Evolutionary conservation across 2,797 vertebrate species (phyloP).

Genomic region (Peromyscus melanophrys): DNA sequence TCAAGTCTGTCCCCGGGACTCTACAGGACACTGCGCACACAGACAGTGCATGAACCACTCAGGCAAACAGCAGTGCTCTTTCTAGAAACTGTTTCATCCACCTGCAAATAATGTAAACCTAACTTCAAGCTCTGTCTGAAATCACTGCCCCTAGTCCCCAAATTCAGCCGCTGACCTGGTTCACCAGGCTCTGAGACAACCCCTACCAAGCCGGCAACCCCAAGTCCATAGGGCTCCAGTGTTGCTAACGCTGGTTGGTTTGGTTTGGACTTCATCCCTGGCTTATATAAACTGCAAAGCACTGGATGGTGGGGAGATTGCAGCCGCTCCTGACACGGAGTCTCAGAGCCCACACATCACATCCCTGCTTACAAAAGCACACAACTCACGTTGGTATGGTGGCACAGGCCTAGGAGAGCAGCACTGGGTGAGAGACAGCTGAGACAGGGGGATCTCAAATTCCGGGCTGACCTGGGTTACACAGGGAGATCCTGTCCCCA

Average conservation of each 20-base stretch:
- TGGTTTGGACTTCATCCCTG: neutral
- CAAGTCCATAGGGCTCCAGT: neutral
- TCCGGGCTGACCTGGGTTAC: neutral
- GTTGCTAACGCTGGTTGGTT: neutral
- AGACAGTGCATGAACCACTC: neutral
- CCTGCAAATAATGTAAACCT: neutral
- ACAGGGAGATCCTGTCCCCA: neutral
- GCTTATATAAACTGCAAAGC: neutral
- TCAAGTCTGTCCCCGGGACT: neutral
- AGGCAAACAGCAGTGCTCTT: neutral
- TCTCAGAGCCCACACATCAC: neutral
- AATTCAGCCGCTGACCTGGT: neutral
- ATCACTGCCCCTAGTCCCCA: neutral
- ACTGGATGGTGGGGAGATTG: neutral
- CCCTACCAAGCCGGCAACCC: neutral
- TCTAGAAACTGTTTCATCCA: neutral
- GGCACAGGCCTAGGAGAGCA: neutral
- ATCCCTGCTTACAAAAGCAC: neutral
- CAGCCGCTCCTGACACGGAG: neutral
- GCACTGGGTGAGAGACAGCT: neutral
- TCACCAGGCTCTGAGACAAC: neutral
- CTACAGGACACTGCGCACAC: neutral
- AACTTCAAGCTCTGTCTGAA: neutral
- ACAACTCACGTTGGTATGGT: neutral
- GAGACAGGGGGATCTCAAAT: neutral